Evolutionary conservation across 2,888 invertebrate genomes (phyloP), one percentile per base, ranked within the genome.

Genomic region (Tricholauxania praeusta): DNA sequence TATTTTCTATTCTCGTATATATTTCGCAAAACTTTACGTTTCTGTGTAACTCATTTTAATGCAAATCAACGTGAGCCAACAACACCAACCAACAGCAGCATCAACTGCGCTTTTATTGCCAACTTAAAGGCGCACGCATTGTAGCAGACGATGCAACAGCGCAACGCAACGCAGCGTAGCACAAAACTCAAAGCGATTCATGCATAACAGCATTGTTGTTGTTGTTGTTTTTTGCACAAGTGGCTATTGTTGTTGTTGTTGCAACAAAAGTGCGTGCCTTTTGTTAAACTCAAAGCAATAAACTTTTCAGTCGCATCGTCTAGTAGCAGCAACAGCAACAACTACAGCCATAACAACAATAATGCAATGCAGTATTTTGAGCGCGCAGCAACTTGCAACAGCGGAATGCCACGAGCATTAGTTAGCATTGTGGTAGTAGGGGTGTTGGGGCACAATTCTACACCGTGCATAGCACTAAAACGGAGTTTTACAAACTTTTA

Each of bases 401-500:
- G n/a, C 32, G 39, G 17, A 53, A n/a, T 52, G 32, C 53, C 17
- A 65, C 22, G 32, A 39, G 47, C 12, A 19, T n/a, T 14, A n/a
- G 47, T 8, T 22, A 32, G 4, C 15, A 0, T 12, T n/a, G 32
- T 4, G 28, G 28, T 28, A 28, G 28, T 28, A 49, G 52, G 52
- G 28, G 39, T 28, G 52, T 17, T 2, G 22, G 15, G 57, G 48
- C 14, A 6, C 12, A 57, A n/a, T 5, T 32, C 63, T 32, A 12
- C 47, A 17, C 39, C 22, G 48, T 48, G 48, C n/a, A 48, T 22
- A 12, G 19, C 4, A 22, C 19, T 48, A 62, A 72, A 72, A 48
- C 67, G 72, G 63, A 72, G 72, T 67, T 72, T 64, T 47, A 48
- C 60, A 64, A 72, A 72, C 67, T 72, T 72, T 72, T 52, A 17